Conservation (phyloP, 2,113 vertebrate species). For the Eulacestoma nigropectus region DNA sequence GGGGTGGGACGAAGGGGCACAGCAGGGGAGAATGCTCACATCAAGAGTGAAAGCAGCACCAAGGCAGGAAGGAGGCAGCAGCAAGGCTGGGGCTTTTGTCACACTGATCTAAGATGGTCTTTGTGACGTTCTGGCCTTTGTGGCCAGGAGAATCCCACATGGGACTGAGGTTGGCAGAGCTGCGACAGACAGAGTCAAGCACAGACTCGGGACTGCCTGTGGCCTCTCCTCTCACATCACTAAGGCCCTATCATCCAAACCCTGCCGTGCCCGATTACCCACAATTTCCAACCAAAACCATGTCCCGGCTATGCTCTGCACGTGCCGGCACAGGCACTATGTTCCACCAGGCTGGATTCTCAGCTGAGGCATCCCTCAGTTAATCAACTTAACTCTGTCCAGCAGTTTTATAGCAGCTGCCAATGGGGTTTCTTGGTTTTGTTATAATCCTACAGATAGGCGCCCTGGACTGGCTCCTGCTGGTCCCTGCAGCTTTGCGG, state of each 20-base stretch:
- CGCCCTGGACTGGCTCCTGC: background rate
- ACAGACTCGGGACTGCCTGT: accelerated
- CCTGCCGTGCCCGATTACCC: accelerated
- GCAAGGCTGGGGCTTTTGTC: background rate
- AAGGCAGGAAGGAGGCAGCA: background rate
- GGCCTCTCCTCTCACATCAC: background rate
- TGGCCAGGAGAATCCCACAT: background rate
- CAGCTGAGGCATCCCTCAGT: background rate
- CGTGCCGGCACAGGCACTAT: accelerated
- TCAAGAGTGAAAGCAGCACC: background rate
- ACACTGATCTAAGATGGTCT: background rate
- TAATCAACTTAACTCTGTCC: background rate
- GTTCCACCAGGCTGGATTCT: background rate
- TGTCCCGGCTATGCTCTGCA: background rate
- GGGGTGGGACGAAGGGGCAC: background rate
- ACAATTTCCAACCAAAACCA: background rate
- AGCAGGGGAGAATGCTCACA: no score
- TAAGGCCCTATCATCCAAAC: background rate
- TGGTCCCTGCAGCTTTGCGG: background rate
- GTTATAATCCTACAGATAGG: background rate
- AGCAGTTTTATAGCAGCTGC: background rate
- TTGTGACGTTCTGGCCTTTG: background rate
- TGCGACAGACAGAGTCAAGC: background rate
- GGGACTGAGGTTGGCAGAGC: background rate
- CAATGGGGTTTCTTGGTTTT: background rate